Percentiles rank a stretch among this genome's conserved stretches.
Evolutionary conservation across 2,888 invertebrate species (phyloP).

Genomic region (Fissipunctia ypsillon): DNA sequence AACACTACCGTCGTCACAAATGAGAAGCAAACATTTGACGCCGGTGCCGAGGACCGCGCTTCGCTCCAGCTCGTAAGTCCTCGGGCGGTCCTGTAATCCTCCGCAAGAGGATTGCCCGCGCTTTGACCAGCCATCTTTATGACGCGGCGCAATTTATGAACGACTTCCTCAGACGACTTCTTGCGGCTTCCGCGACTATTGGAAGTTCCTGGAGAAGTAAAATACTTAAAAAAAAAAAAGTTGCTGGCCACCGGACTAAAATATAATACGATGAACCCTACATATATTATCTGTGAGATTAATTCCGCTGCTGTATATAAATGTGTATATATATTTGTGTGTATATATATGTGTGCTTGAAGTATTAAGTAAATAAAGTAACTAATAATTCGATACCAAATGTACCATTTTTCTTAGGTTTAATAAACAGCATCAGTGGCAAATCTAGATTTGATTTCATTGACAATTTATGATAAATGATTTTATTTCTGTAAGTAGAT

Average conservation of each 20-base stretch:
- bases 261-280: no score
- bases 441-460: background rate
- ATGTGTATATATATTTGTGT: no score
- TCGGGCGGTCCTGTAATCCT: slow-evolving; percentile 42
- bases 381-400: no score
- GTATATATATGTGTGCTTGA: no score
- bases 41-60: background rate
- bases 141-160: slow-evolving; percentile 33
- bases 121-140: slow-evolving; percentile 45
- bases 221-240: background rate
- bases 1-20: slow-evolving; percentile 2
- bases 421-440: background rate
- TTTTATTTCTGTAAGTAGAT: no score
- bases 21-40: slow-evolving; percentile 30
- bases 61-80: slow-evolving; percentile 40
- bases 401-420: background rate
- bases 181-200: slow-evolving; percentile 7
- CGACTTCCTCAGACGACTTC: background rate
- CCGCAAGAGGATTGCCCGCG: slow-evolving; percentile 53
- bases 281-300: no score
- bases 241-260: background rate
- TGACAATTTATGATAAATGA: no score
- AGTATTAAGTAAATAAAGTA: no score
- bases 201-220: background rate
- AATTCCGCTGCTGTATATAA: no score